Percentiles rank a stretch among this genome's conserved stretches.
These are phyloP conservation scores for Prunella fulvescens DNA, from an alignment of 2,113 vertebrate species.

Conservation along the genomic window DNA sequence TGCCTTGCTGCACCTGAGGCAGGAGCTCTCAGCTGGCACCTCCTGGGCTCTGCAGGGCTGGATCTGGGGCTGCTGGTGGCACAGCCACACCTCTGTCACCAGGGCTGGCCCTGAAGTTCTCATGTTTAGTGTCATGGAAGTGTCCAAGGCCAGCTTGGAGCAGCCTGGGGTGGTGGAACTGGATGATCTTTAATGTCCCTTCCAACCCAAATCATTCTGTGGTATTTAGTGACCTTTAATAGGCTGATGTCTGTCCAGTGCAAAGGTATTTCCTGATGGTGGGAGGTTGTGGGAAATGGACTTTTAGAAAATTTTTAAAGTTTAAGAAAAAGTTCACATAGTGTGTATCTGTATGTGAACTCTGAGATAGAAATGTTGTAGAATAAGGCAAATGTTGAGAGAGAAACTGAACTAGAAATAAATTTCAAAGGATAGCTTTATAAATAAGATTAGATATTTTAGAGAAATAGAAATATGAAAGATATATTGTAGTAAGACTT, in stretches of 20 bases:
- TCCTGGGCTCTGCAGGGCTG: background rate
- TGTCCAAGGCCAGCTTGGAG: background rate
- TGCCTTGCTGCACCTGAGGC: background rate
- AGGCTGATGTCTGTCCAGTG: rapidly evolving
- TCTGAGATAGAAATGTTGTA: no score
- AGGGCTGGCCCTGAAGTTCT: rapidly evolving
- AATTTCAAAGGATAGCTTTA: no score
- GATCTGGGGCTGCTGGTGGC: background rate
- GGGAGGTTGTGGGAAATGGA: background rate
- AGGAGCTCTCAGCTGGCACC: background rate
- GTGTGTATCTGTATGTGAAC: no score
- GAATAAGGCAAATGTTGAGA: no score
- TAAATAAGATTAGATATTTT: no score
- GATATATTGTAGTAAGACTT: no score
- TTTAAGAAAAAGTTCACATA: no score
- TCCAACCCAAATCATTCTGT: background rate
- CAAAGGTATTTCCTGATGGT: rapidly evolving
- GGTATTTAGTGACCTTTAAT: background rate
- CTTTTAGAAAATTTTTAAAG: no score
- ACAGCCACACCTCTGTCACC: rapidly evolving
- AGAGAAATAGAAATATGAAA: no score
- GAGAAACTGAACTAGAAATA: no score
- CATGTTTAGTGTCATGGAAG: rapidly evolving
- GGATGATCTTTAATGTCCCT: no score
- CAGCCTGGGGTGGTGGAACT: background rate